These are phyloP conservation scores for Gymnogyps californianus DNA, from an alignment of 2,113 vertebrate species.

Conservation along the genomic window DNA sequence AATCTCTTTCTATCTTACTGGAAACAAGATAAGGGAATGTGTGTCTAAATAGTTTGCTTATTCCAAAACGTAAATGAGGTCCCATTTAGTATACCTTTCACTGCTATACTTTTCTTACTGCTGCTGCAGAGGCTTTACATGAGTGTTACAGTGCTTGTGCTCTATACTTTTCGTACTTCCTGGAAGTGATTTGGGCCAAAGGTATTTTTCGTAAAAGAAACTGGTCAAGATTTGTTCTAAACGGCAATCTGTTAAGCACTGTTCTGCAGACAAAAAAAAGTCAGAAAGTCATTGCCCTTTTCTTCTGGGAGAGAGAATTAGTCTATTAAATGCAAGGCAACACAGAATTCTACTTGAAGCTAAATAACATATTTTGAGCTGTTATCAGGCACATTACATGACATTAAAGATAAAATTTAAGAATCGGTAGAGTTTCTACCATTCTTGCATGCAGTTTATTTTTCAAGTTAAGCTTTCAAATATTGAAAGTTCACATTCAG, in stretches of 20 bases:
- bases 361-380: constrained; percentile 37
- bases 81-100: neutral
- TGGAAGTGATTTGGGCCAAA: neutral
- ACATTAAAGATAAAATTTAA: constrained; percentile 59
- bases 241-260: neutral
- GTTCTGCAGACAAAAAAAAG: neutral
- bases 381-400: constrained; percentile 25
- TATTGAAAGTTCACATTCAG: constrained; percentile 73
- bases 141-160: neutral
- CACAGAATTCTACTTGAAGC: constrained; percentile 8
- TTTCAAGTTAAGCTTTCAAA: constrained; percentile 74
- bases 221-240: constrained; percentile 1
- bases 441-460: constrained; percentile 45
- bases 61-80: constrained; percentile 27
- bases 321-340: constrained; percentile 29
- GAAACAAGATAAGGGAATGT: neutral
- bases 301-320: constrained; percentile 17
- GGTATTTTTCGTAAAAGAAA: constrained; percentile 15
- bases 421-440: constrained; percentile 30
- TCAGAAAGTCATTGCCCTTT: constrained; percentile 16
- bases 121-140: neutral
- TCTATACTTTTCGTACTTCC: neutral
- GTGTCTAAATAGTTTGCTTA: constrained; percentile 37
- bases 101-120: neutral
- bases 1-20: constrained; percentile 43